These are phyloP conservation scores for Apteryx owenii DNA, from an alignment of 2,113 vertebrate species.

Conservation along the genomic window DNA sequence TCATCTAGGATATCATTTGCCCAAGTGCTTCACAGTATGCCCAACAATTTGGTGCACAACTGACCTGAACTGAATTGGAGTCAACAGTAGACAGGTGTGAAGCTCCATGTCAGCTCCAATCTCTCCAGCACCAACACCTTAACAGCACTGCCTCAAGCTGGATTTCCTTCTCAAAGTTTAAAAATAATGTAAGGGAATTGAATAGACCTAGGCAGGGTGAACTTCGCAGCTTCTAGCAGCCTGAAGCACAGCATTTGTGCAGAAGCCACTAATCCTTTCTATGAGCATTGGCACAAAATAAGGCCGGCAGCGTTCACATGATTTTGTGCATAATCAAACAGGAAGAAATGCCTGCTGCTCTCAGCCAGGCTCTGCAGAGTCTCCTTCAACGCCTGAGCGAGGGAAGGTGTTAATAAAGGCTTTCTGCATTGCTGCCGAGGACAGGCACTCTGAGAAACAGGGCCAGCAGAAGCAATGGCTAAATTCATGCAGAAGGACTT, in stretches of 20 bases:
- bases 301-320: neutral
- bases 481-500: neutral
- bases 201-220: neutral
- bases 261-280: constrained; percentile 6
- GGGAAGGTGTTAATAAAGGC: neutral
- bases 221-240: neutral
- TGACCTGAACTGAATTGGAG: neutral
- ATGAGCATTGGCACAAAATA: neutral
- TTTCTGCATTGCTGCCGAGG: neutral
- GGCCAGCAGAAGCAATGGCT: neutral
- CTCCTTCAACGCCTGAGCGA: neutral
- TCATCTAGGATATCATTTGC: neutral
- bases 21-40: neutral
- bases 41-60: neutral
- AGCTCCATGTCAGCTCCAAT: neutral
- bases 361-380: neutral
- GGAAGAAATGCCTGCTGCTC: neutral
- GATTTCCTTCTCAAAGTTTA: neutral
- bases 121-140: neutral
- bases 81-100: neutral
- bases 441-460: neutral
- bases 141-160: neutral
- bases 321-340: neutral
- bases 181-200: neutral
- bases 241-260: neutral